Conservation (phyloP, 2,888 invertebrate species). For the Tipula vernalis region DNA sequence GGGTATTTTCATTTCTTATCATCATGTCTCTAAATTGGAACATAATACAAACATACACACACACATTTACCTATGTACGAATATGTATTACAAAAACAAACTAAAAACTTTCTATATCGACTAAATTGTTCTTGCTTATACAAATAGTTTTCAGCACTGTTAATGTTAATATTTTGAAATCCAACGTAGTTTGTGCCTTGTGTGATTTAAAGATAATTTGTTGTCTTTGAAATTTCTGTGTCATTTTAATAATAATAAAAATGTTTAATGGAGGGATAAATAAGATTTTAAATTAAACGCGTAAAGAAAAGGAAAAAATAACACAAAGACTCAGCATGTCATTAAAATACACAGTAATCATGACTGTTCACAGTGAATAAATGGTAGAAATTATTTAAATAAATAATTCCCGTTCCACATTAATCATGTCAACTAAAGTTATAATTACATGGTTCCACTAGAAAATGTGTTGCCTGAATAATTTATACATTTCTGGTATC, state of each 20-base stretch:
- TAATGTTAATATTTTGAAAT: background rate
- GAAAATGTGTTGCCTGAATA: no score
- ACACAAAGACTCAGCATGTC: background rate
- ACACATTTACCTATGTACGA: background rate
- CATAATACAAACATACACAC: background rate
- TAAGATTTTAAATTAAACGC: background rate
- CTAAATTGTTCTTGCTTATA: background rate
- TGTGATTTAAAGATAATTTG: background rate
- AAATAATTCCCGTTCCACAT: background rate
- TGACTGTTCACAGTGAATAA: background rate
- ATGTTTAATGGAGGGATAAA: background rate
- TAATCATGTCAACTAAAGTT: background rate
- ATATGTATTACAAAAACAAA: background rate
- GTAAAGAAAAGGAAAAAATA: background rate
- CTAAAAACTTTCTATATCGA: background rate
- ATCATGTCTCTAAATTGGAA: background rate
- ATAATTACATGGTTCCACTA: no score
- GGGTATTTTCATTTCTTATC: slow-evolving; percentile 4
- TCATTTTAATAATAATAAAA: background rate
- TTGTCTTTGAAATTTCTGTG: background rate
- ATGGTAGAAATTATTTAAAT: background rate
- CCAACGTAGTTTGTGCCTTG: background rate
- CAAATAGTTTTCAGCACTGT: background rate
- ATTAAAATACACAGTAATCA: background rate
- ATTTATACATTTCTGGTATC: no score